These are phyloP conservation scores for Amphipyra berbera DNA, from an alignment of 2,888 invertebrate genomes.

Conservation along the genomic window DNA sequence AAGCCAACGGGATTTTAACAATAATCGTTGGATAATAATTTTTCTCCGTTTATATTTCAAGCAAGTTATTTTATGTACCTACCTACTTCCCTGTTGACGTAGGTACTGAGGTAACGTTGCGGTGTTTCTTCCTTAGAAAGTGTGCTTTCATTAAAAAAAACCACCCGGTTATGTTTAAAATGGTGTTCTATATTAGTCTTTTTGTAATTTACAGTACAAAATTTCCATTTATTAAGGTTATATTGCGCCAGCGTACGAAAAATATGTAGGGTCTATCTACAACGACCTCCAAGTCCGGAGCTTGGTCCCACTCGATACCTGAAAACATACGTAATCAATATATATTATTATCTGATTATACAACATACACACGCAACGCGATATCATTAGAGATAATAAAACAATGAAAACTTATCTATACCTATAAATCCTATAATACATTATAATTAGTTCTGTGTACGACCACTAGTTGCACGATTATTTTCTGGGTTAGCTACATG, in stretches of 20 bases:
- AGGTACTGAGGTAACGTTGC: not conserved
- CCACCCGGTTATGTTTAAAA: conserved; percentile 6
- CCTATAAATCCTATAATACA: conserved; percentile 2
- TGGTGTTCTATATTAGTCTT: not conserved
- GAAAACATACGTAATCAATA: conserved; percentile 51
- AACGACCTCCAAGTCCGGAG: conserved; percentile 73
- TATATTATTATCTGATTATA: conserved; percentile 17
- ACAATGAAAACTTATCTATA: conserved; percentile 30
- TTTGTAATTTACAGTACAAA: conserved; percentile 73
- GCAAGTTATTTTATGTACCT: not conserved
- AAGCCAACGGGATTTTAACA: conserved; percentile 1
- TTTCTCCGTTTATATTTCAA: not conserved
- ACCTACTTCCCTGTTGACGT: too few relatives aligned
- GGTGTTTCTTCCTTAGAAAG: not conserved
- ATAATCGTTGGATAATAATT: too few relatives aligned
- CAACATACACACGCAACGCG: conserved; percentile 12
- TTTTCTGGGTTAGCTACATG: conserved; percentile 1
- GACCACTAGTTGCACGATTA: conserved; percentile 5
- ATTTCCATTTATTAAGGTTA: conserved; percentile 81
- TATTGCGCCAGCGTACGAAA: conserved; percentile 82
- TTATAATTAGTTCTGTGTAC: not conserved
- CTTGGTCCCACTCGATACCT: conserved; percentile 85
- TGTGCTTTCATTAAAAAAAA: conserved; percentile 2
- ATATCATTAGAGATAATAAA: conserved; percentile 39
- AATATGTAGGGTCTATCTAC: conserved; percentile 82